Evolutionary conservation across 2,113 vertebrate species (phyloP).

Genomic region (Zeus faber): DNA sequence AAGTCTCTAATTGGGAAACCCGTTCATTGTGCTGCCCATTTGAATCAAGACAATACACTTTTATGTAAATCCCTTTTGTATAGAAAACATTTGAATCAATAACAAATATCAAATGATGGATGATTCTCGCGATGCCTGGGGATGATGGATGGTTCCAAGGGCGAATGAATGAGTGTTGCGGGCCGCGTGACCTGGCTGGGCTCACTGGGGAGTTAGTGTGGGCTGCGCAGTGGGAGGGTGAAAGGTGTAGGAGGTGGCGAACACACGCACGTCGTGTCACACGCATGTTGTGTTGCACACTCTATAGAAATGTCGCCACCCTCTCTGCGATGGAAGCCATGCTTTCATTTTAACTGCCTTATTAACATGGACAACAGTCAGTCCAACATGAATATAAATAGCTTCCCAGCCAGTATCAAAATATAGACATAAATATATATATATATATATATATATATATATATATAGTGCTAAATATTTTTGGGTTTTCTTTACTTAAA

Average conservation of each 20-base stretch:
- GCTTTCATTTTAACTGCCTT: not conserved
- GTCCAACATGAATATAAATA: too few relatives aligned
- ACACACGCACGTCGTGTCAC: constrained; percentile 58
- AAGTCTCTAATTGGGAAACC: too few relatives aligned
- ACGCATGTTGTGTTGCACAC: too few relatives aligned
- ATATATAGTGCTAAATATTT: too few relatives aligned
- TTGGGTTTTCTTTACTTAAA: too few relatives aligned
- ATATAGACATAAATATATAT: too few relatives aligned
- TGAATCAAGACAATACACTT: not conserved
- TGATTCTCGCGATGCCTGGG: constrained; percentile 9
- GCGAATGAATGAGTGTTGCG: constrained; percentile 40
- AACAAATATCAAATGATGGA: constrained; percentile 7
- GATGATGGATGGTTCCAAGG: constrained; percentile 43
- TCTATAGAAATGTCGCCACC: constrained; percentile 44
- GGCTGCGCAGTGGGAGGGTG: constrained; percentile 58
- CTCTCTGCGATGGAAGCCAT: constrained; percentile 12
- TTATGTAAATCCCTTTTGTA: not conserved
- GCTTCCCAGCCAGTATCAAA: too few relatives aligned
- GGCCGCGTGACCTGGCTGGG: constrained; percentile 31
- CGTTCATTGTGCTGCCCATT: too few relatives aligned
- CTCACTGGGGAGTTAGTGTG: constrained; percentile 39
- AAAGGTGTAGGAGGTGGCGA: constrained; percentile 63
- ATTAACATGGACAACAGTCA: not conserved
- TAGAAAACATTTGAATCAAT: not conserved
- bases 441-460: too few relatives aligned